Conservation (phyloP, 2,888 invertebrate species). For the Hecatera dysodea region DNA sequence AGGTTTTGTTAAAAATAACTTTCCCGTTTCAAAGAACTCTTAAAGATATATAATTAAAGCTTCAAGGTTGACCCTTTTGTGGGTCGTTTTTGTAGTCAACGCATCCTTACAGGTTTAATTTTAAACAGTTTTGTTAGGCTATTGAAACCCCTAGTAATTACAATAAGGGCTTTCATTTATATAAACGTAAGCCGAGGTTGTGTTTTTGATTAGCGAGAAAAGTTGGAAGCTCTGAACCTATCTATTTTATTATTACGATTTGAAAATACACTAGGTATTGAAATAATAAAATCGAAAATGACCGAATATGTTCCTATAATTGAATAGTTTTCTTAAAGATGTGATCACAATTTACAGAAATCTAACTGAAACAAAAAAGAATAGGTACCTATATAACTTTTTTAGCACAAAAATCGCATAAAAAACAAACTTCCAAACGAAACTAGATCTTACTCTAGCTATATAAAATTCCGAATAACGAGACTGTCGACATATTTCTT, state of each 20-base stretch:
- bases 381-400: not conserved
- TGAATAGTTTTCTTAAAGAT: too few relatives aligned
- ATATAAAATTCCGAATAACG: slow-evolving; percentile 20
- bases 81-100: slow-evolving; percentile 33
- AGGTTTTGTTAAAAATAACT: slow-evolving; percentile 24
- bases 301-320: too few relatives aligned
- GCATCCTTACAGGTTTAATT: slow-evolving; percentile 25
- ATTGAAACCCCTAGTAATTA: slow-evolving; percentile 7
- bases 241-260: not conserved
- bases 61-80: slow-evolving; percentile 14
- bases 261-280: not conserved
- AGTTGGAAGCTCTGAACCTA: not conserved
- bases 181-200: slow-evolving; percentile 8
- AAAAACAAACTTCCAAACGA: not conserved
- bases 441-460: not conserved
- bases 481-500: slow-evolving; percentile 26
- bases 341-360: not conserved
- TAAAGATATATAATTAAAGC: slow-evolving; percentile 26
- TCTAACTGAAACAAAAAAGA: not conserved
- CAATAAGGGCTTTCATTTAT: slow-evolving; percentile 17
- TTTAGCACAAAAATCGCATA: not conserved
- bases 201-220: slow-evolving; percentile 16
- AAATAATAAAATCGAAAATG: not conserved
- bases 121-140: slow-evolving; percentile 44
- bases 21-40: slow-evolving; percentile 2